Base-by-base conservation (phyloP, 2,888 invertebrate species). In the Lordiphosa fenestrarum region DNA sequence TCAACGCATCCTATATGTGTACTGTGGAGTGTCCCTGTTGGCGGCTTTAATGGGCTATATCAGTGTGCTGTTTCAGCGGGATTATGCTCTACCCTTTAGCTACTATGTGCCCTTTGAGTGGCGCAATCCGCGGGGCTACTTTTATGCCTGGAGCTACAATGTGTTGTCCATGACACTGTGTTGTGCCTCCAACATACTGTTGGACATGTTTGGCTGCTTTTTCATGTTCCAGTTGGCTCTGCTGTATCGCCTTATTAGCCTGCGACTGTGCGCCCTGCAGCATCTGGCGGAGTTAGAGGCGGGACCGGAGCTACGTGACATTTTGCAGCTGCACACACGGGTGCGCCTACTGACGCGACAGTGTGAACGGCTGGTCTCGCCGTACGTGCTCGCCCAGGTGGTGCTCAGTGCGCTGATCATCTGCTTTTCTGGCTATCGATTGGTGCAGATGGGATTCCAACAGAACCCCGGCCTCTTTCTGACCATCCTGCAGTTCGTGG, bases 71-170 rank as follows among this genome's bases (percentile, higher is more conserved):
- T 30, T 77, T 2, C 73, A 65, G 51, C 51, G 54, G 3, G 48
- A 60, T 0, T 76, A 82, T 12, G 76, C 75, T 5, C 40, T 88
- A 42, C 86, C 87, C 1, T 86, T 78, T 35, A 65, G 69, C 10
- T 82, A 71, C 30, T 88, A 87, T 63, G 74, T 87, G 50, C 88
- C 86, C 6, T 88, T 89, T 38, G 85, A 87, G 15, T 85, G 85
- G 77, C 71, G 41, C 2, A 71, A 58, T 9, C 50, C 61, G 0
- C 42, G 61, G 1, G 53, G 66, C 0, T 84, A 74, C 41, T 71
- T 73, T 58, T 71, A 73, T 30, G 85, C 81, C 33, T 87, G 73
- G 57, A n/a, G 42, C 41, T 88, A 83, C 53, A 76, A 85, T 53
- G 69, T 77, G 4, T 0, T 75, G 2, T 73, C 76, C 6, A 73